Base-by-base conservation (phyloP, 2,888 invertebrate genomes). In the Schizaphis graminum region DNA sequence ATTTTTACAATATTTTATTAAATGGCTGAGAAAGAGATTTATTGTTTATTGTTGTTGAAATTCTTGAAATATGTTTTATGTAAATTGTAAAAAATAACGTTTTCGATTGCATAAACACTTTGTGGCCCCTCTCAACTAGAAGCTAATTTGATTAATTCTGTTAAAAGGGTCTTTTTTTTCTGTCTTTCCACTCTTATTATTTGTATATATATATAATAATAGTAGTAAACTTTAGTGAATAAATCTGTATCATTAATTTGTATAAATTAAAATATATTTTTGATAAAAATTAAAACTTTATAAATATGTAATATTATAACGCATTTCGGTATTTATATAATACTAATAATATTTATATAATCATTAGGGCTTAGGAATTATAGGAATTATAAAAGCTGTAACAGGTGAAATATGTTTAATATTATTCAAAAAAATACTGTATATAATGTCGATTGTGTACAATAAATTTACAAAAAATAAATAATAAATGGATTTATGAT, bases 91-190 rank as follows among this genome's bases (percentile, higher is more conserved):
- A 91, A 77, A 91, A 57, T 91, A 85, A 91, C 91, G 85, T 85
- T 91, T 91, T 91, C 56, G 85, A 91, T 91, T 91, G 57, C 47
- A 57, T 56, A 91, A 91, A 91, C 91, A 91, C 85, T 91, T 85
- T 56, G 56, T 44, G 84, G 16, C 57, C 91, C 77, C 77, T 57
- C 53, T 91, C 21, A 41, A 44, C 56, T 91, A 44, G 4, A 44
- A 85, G 56, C 85, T 91, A 91, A 85, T 91, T 91, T 57, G 84
- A 91, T 91, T 91, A 91, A 91, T 85, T 91, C 44, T 85, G 28
- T 44, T n/a, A 21, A 56, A 44, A 85, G 85, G 85, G 56, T 85
- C 85, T 47, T 24, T 77, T 77, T 57, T 77, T 77, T 67, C 44
- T 91, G n/a, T 21, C 11, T 24, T 35, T 26, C 35, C 11, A n/a